A percentile compares a stretch with the other conserved stretches of the same genome.
Evolutionary conservation across 53 echinoderm and acorn worm genomes (phyloP).

Genomic region (Luidia sarsii): DNA sequence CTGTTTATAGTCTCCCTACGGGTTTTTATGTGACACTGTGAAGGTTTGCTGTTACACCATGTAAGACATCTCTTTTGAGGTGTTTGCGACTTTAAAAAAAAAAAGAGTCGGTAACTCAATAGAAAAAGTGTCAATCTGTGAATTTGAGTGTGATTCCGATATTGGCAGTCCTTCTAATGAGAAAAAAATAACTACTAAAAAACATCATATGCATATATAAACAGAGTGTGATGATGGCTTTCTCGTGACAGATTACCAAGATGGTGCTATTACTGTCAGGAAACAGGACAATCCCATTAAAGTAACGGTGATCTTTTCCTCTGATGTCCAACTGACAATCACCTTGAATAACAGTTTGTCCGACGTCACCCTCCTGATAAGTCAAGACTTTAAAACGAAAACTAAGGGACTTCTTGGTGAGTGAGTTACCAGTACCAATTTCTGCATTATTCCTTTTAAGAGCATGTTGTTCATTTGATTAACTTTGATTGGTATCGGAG

Average conservation of each 20-base stretch:
- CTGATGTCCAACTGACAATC: conserved; percentile 8
- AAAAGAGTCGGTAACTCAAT: background rate
- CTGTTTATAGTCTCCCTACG: too few species aligned
- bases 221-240: background rate
- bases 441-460: too few species aligned
- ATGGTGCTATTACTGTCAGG: background rate
- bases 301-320: background rate
- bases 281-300: background rate
- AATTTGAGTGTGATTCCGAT: too few species aligned
- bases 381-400: background rate
- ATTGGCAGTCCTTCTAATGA: too few species aligned
- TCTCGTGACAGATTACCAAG: background rate
- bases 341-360: conserved; percentile 6
- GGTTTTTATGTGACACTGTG: too few species aligned
- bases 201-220: background rate
- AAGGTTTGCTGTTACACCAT: too few species aligned
- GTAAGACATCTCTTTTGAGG: too few species aligned
- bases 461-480: too few species aligned
- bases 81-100: too few species aligned
- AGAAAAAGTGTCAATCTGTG: background rate
- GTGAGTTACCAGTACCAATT: too few species aligned
- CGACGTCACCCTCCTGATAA: conserved; percentile 33
- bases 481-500: too few species aligned
- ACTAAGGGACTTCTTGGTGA: conserved; percentile 44
- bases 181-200: too few species aligned